Base-by-base conservation (phyloP, 2,888 invertebrate genomes). In the Nomada hirtipes region DNA sequence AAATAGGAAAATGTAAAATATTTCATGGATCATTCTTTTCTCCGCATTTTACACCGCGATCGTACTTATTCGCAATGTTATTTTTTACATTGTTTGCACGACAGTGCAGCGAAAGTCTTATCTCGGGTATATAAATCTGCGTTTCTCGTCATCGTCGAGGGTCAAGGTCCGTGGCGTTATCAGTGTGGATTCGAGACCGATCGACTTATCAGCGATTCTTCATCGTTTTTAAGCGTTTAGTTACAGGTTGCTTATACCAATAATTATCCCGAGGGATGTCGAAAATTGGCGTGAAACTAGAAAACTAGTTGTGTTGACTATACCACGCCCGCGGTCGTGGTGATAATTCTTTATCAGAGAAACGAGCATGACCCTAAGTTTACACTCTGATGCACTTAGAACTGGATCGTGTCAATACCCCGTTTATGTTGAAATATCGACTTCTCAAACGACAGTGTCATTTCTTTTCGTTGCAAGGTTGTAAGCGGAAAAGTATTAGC, bases 151-250 rank as follows among this genome's bases (percentile, higher is more conserved):
- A 7, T 36, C 55, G 42, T 9, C 26, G 44, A 64, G 50, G 79
- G 82, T 78, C 86, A 86, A 86, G 82, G 71, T 77, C 63, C 84
- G 63, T 4, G 11, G 4, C 18, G 15, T 71, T 84, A 83, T 84
- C 79, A 42, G 0, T 42, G 20, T 29, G 3, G 47, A 63, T 72
- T 59, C 15, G 65, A 10, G 23, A 82, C 80, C 75, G 52, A 84
- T 75, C 50, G 11, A 7, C 18, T 76, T 80, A 82, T 83, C 83
- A 20, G 42, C 52, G 61, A 80, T 82, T 29, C 70, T 9, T 26
- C 73, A 77, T 81, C 81, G 50, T 29, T 23, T n/a, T 13, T 11
- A 9, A 15, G 36, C 18, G 1, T 0, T 1, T 60, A 26, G 20
- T 2, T 13, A 55, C 53, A 50, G 29, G 18, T 63, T 77, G 23